Evolutionary conservation across 2,888 invertebrate species (phyloP).

Genomic region (Platycheirus albimanus): DNA sequence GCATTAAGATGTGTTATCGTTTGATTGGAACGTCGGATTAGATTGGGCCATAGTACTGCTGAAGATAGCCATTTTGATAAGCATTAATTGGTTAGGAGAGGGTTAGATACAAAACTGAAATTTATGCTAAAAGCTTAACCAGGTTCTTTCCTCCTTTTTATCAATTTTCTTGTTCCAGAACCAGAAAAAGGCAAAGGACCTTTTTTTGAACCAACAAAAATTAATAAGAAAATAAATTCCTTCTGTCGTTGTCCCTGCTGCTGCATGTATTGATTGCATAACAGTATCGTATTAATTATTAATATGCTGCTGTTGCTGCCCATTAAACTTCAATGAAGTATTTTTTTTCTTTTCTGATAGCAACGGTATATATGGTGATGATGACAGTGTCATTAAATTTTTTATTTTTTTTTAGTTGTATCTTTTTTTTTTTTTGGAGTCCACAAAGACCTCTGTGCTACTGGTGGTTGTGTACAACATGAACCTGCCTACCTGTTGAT

Average conservation of each 20-base stretch:
- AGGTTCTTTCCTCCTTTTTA: no score
- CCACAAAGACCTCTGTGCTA: conserved; percentile 10
- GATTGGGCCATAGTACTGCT: conserved; percentile 39
- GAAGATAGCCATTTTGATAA: conserved; percentile 27
- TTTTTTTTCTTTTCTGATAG: conserved; percentile 41
- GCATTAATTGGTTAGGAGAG: conserved; percentile 1
- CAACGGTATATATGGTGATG: conserved; percentile 54
- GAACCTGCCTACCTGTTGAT: conserved; percentile 46
- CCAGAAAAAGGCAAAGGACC: no score
- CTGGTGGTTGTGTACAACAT: conserved; percentile 25
- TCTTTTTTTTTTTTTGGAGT: neutral
- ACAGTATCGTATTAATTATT: conserved; percentile 31
- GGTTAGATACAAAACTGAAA: conserved; percentile 19
- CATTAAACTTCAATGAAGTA: conserved; percentile 27
- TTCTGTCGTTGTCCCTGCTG: no score
- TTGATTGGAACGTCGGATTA: conserved; percentile 44
- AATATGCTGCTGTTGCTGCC: conserved; percentile 47
- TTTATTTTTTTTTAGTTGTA: conserved; percentile 2
- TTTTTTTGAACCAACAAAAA: no score
- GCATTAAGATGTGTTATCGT: conserved; percentile 18
- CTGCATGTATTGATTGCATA: conserved; percentile 21
- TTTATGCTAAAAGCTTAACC: conserved; percentile 19
- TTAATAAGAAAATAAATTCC: no score
- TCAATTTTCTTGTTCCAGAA: no score
- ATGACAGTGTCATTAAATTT: conserved; percentile 59